Percentiles rank a stretch among this genome's conserved stretches.
phyloP scores from a whole-genome alignment of 2,797 vertebrate genomes.

The Syngnathus acus region DNA sequence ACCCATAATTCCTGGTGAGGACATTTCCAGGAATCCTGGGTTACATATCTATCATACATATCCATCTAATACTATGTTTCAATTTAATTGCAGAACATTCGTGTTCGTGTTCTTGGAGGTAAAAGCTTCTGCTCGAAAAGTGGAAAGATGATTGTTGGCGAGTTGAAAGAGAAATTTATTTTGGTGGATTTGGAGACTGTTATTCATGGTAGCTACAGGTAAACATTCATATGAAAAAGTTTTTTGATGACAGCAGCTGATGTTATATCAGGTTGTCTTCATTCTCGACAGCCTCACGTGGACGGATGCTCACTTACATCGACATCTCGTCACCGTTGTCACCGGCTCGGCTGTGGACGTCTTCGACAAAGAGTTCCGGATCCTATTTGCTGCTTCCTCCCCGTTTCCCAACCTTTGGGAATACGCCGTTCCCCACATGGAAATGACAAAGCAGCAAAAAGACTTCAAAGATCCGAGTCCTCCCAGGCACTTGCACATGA shows the following conservation, averaged over 20 bases:
- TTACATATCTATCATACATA: no score
- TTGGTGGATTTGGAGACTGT: slow-evolving; percentile 77
- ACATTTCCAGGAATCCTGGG: neutral
- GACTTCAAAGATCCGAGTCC: slow-evolving; percentile 15
- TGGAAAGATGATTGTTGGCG: slow-evolving; percentile 72
- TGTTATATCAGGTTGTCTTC: slow-evolving; percentile 13
- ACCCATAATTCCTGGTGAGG: neutral
- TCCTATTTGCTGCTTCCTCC: slow-evolving; percentile 73
- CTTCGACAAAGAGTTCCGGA: slow-evolving; percentile 81
- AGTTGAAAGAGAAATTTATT: slow-evolving; percentile 78
- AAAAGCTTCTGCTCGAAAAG: slow-evolving; percentile 73
- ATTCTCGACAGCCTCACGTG: slow-evolving; percentile 74
- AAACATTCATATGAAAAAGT: slow-evolving; percentile 5
- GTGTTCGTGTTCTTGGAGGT: slow-evolving; percentile 70
- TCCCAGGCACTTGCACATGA: slow-evolving; percentile 24
- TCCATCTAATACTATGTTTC: neutral
- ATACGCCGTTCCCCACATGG: neutral
- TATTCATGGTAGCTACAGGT: slow-evolving; percentile 86
- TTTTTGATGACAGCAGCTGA: neutral
- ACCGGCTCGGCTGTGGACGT: slow-evolving; percentile 67
- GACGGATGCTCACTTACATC: slow-evolving; percentile 80
- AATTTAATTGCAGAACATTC: slow-evolving; percentile 70
- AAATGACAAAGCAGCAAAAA: slow-evolving; percentile 9
- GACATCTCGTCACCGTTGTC: slow-evolving; percentile 78
- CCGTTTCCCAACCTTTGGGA: slow-evolving; percentile 51